Conservation (phyloP, 2,888 invertebrate species). For the Drosophila falleni region DNA sequence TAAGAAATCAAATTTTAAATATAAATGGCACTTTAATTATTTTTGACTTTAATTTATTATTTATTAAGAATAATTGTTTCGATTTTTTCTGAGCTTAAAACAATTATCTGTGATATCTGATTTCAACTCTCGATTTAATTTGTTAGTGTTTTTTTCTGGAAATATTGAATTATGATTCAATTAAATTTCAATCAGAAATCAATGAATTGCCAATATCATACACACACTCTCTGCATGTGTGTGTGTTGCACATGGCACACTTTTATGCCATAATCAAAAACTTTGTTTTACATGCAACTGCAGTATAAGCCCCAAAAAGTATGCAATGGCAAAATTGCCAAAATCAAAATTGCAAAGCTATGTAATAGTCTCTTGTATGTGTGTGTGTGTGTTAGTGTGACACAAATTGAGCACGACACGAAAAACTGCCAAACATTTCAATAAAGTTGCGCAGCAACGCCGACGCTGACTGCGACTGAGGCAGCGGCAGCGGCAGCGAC, state of each 20-base stretch:
- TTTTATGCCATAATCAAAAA: conserved; percentile 60
- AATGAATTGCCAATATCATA: conserved; percentile 60
- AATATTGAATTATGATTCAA: conserved; percentile 70
- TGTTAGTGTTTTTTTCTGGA: background rate
- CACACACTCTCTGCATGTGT: conserved; percentile 12
- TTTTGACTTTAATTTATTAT: no score
- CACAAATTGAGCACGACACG: conserved; percentile 77
- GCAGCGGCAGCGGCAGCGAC: conserved; percentile 36
- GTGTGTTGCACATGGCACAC: conserved; percentile 56
- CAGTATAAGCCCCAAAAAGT: conserved; percentile 67
- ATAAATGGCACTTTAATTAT: no score
- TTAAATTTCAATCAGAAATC: conserved; percentile 76
- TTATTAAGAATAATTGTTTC: background rate
- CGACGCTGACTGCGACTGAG: conserved; percentile 26
- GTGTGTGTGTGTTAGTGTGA: conserved; percentile 51
- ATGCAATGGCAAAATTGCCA: conserved; percentile 72
- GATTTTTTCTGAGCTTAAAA: no score
- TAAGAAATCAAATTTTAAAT: no score
- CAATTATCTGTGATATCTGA: no score
- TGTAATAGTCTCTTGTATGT: conserved; percentile 39
- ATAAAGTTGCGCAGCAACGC: conserved; percentile 74
- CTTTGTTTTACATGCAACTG: conserved; percentile 71
- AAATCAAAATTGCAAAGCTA: conserved; percentile 73
- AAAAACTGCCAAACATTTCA: conserved; percentile 79
- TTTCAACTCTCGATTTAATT: background rate